Conservation (phyloP, 2,888 invertebrate species). For the Tethea ocularis region DNA sequence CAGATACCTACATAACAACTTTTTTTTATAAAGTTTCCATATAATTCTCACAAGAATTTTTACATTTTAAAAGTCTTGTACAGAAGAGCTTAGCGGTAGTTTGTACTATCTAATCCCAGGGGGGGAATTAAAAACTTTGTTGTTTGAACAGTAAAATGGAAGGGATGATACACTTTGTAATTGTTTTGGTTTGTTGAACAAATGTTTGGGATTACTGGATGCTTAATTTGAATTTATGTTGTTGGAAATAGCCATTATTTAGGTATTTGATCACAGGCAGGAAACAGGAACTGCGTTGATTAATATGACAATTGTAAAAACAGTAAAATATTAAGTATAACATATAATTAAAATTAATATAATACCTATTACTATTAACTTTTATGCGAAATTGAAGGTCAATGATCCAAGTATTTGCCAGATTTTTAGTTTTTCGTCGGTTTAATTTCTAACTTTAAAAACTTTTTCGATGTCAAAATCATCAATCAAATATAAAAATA, state of each 20-base stretch:
- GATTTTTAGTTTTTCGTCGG: no score
- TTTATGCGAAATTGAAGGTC: no score
- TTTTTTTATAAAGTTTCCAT: no score
- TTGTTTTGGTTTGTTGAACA: slow-evolving; percentile 11
- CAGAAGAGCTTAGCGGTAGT: background rate
- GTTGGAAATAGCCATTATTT: background rate
- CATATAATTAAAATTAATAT: no score
- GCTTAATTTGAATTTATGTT: slow-evolving; percentile 4
- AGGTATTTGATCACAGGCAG: background rate
- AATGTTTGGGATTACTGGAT: background rate
- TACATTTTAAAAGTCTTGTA: background rate
- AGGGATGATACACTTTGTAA: slow-evolving; percentile 5
- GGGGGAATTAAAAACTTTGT: slow-evolving; percentile 1
- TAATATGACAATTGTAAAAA: no score
- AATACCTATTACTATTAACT: no score
- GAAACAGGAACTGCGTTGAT: no score
- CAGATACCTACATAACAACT: no score
- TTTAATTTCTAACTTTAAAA: no score
- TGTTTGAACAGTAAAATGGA: slow-evolving; percentile 2
- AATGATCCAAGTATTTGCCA: no score
- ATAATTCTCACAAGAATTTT: background rate
- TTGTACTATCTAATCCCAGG: background rate
- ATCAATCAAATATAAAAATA: background rate
- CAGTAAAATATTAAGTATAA: no score
- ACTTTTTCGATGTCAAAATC: background rate